phyloP scores from a whole-genome alignment of 1,140 invertebrate species.

The Drosophila pseudoobscura region DNA sequence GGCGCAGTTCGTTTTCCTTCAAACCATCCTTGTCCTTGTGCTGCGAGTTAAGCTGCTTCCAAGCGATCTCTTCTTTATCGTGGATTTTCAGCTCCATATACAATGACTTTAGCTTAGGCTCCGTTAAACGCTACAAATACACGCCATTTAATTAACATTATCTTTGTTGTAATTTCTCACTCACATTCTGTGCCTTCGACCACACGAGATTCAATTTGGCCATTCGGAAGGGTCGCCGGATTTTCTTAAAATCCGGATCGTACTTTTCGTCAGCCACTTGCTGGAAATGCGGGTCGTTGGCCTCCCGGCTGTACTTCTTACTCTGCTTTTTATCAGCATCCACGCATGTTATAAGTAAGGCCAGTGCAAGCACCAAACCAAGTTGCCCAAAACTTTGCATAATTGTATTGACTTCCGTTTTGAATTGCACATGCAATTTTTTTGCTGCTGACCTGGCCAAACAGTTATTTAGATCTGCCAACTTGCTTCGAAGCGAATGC shows the following conservation, averaged over 20 bases:
- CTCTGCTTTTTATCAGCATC: conserved; percentile 64
- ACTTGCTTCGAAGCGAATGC: too few species aligned
- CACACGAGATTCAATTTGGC: conserved; percentile 93
- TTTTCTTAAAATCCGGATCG: conserved; percentile 83
- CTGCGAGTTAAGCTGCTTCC: conserved; percentile 92
- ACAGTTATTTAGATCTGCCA: conserved; percentile 35
- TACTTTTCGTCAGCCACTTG: conserved; percentile 62
- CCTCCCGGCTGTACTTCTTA: conserved; percentile 73
- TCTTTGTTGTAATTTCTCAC: background rate
- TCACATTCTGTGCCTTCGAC: conserved; percentile 92
- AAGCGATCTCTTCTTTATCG: conserved; percentile 94
- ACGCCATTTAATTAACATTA: background rate
- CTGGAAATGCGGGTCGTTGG: conserved; percentile 64
- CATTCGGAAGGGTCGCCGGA: conserved; percentile 92
- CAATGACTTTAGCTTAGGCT: conserved; percentile 92
- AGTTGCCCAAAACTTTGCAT: conserved; percentile 2
- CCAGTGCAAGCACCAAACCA: conserved; percentile 13
- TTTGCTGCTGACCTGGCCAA: conserved; percentile 47
- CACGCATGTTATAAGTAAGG: conserved; percentile 15
- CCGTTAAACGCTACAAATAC: conserved; percentile 89
- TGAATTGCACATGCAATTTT: conserved; percentile 27
- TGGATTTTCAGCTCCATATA: conserved; percentile 95
- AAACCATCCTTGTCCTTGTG: conserved; percentile 93
- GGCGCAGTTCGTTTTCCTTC: conserved; percentile 91
- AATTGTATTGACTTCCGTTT: conserved; percentile 1